Evolutionary conservation across 2,888 invertebrate genomes (phyloP).

Genomic region (Tridacna gigas): DNA sequence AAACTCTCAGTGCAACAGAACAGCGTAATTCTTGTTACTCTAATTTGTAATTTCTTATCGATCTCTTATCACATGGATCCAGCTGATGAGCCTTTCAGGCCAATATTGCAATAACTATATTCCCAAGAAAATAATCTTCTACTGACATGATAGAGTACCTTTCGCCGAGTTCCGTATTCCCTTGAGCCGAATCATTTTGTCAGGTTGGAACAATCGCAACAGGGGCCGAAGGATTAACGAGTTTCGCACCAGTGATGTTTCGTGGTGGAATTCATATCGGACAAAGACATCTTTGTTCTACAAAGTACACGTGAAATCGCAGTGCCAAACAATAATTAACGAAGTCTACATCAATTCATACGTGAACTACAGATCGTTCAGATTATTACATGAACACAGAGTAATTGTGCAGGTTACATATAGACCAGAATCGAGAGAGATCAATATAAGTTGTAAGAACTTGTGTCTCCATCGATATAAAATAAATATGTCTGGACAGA

Average conservation of each 20-base stretch:
- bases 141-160: slow-evolving; percentile 18
- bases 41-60: slow-evolving; percentile 20
- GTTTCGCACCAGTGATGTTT: slow-evolving; percentile 41
- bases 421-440: no score
- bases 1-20: no score
- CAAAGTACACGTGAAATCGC: background rate
- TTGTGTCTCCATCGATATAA: no score
- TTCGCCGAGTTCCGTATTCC: slow-evolving; percentile 41
- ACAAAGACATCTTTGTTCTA: slow-evolving; percentile 25
- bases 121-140: slow-evolving; percentile 17
- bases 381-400: no score
- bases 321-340: slow-evolving; percentile 8
- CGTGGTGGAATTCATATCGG: background rate
- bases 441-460: no score
- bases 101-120: slow-evolving; percentile 22
- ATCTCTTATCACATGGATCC: slow-evolving; percentile 15
- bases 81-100: slow-evolving; percentile 28
- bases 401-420: no score
- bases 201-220: slow-evolving; percentile 26
- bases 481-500: no score
- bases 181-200: slow-evolving; percentile 48
- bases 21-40: background rate
- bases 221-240: slow-evolving; percentile 55
- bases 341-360: background rate
- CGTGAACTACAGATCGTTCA: background rate